Base-by-base conservation (phyloP, 2,113 vertebrate species). In the Physeter macrocephalus region DNA sequence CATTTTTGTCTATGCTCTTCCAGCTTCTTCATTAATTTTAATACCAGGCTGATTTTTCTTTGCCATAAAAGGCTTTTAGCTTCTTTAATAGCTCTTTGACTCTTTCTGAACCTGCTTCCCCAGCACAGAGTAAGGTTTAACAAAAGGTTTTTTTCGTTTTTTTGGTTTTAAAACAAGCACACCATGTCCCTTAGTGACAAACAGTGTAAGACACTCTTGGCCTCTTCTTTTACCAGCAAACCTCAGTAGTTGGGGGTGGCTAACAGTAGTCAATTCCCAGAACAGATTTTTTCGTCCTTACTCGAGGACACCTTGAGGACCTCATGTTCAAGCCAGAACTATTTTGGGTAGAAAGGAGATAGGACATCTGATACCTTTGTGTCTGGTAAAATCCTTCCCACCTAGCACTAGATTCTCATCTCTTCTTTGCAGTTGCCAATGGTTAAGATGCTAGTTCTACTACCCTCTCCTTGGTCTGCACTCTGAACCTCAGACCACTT, bases 1-100 rank as follows among this genome's bases (percentile, higher is more conserved):
- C 13, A 8, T 77, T 78, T 95, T 95, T 67, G 41, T 85, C 81
- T 91, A 62, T 88, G 93, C 72, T 78, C 62, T 96, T 96, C 92
- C 95, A 97, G 66, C 75, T 84, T 96, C 75, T 93, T 96, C 85
- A 91, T 95, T 96, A 96, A 97, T 96, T 97, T 96, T 90, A 95
- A 94, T 94, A 78, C 69, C 91, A 96, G 93, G 25, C 36, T 96
- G 94, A 74, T 87, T 92, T 96, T 96, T 88, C 88, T 93, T 93
- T 95, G 94, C 96, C 83, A 92, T 94, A 86, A 95, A 96, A 96
- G 67, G 39, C 82, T 97, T 98, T 96, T 93, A 93, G 94, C 87
- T 92, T 77, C 39, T 90, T 88, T 78, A 92, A 88, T 90, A 92
- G 41, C 87, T 93, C 41, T 88, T 77, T 86, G 57, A 90, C 77